phyloP scores from a whole-genome alignment of 92 coral and sea anemone species.

The Epizoanthus ramosus region DNA sequence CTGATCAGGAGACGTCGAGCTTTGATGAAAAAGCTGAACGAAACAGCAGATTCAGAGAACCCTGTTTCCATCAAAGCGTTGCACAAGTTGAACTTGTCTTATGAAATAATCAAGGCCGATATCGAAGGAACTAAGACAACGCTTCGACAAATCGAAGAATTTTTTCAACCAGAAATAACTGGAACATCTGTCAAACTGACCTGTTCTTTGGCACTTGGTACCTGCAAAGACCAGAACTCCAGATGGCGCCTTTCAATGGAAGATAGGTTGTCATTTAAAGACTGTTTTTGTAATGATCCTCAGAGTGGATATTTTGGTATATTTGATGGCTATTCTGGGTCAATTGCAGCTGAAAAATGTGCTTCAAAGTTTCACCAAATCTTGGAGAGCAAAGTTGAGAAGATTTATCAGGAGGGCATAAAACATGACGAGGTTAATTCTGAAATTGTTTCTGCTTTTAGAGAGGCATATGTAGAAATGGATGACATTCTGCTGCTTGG shows the following conservation, averaged over 20 bases:
- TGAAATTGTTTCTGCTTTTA: slow-evolving; percentile 69
- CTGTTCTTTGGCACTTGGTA: slow-evolving; percentile 80
- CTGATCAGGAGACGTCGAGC: slow-evolving; percentile 75
- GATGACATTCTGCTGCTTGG: slow-evolving; percentile 80
- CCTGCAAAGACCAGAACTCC: slow-evolving; percentile 84
- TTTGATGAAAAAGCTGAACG: slow-evolving; percentile 75
- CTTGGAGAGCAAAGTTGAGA: slow-evolving; percentile 69
- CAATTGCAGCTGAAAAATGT: slow-evolving; percentile 92
- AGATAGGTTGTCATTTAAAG: slow-evolving; percentile 76
- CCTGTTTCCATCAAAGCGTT: slow-evolving; percentile 82
- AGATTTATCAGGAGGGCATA: slow-evolving; percentile 59
- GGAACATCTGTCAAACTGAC: slow-evolving; percentile 60
- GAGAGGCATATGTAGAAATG: slow-evolving; percentile 84
- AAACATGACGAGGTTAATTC: slow-evolving; percentile 52
- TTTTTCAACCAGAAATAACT: slow-evolving; percentile 51
- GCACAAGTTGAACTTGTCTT: slow-evolving; percentile 80
- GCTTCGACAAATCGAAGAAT: slow-evolving; percentile 58
- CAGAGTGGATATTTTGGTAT: slow-evolving; percentile 87
- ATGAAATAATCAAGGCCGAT: slow-evolving; percentile 79
- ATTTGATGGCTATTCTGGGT: slow-evolving; percentile 92
- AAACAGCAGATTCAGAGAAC: slow-evolving; percentile 70
- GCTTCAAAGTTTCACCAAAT: slow-evolving; percentile 82
- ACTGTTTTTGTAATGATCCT: slow-evolving; percentile 77
- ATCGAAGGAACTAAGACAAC: slow-evolving; percentile 70
- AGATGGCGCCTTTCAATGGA: slow-evolving; percentile 94